Conservation (phyloP, 1,140 invertebrate genomes). For the Drosophila yakuba region DNA sequence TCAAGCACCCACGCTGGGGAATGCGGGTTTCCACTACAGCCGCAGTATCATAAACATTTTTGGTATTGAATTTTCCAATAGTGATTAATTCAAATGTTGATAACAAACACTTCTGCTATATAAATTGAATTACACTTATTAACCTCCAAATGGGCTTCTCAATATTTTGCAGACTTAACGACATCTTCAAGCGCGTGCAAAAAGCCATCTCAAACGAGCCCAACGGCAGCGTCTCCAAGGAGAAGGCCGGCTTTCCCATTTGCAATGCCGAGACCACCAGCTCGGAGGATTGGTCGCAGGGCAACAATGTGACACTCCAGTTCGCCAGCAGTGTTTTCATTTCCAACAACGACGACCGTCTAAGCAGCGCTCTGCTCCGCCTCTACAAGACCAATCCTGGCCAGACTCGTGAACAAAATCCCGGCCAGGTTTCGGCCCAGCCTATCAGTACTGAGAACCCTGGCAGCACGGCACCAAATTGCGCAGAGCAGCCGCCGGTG, state of each 20-base stretch:
- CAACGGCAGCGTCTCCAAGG: constrained; percentile 32
- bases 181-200: constrained; percentile 55
- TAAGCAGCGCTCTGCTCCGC: constrained; percentile 71
- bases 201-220: constrained; percentile 60
- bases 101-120: too few relatives aligned
- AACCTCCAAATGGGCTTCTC: not conserved
- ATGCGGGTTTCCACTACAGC: not conserved
- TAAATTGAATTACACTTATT: not conserved
- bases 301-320: constrained; percentile 68
- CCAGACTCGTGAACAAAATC: constrained; percentile 20
- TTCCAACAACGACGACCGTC: constrained; percentile 31
- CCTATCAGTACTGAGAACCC: constrained; percentile 18
- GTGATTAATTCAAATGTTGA: too few relatives aligned
- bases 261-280: constrained; percentile 69
- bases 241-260: constrained; percentile 76
- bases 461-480: constrained; percentile 13
- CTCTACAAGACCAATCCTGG: constrained; percentile 77
- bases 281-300: constrained; percentile 57
- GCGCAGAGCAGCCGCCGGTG: constrained; percentile 46
- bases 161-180: constrained; percentile 60
- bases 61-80: too few relatives aligned
- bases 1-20: not conserved
- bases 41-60: too few relatives aligned
- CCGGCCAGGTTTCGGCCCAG: not conserved
- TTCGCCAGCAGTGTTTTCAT: constrained; percentile 72